Conservation (phyloP, 1,140 invertebrate genomes). For the Drosophila sp. region DNA sequence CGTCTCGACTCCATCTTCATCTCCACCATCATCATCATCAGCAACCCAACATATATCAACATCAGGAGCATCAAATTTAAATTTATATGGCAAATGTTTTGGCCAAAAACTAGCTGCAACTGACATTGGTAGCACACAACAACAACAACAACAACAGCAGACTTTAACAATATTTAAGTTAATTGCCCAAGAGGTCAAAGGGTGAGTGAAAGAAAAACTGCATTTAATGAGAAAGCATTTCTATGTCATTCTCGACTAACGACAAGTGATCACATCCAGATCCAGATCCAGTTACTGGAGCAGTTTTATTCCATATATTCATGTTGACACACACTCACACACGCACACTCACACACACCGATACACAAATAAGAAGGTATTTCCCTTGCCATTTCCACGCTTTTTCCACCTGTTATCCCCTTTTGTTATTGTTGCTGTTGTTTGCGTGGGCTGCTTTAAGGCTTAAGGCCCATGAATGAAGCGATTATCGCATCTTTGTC, state of each 20-base stretch:
- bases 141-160: too few species aligned
- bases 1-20: constrained; percentile 45
- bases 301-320: too few species aligned
- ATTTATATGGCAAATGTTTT: constrained; percentile 38
- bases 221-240: too few species aligned
- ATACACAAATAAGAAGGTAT: constrained; percentile 11
- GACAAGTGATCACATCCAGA: neutral
- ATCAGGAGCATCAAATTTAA: constrained; percentile 43
- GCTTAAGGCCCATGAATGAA: constrained; percentile 54
- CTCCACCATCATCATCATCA: constrained; percentile 31
- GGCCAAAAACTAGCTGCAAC: constrained; percentile 22
- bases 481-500: constrained; percentile 59
- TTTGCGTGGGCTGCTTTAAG: constrained; percentile 44
- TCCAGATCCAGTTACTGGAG: neutral
- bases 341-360: constrained; percentile 1
- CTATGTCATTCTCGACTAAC: neutral
- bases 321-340: neutral
- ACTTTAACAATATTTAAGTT: too few species aligned
- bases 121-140: neutral
- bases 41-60: constrained; percentile 5
- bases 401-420: constrained; percentile 23
- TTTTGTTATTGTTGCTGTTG: constrained; percentile 27
- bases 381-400: neutral
- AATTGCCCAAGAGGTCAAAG: too few species aligned
- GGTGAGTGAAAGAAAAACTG: too few species aligned